phyloP scores from a whole-genome alignment of 2,113 vertebrate species.

The Dicerorhinus sumatrensis region DNA sequence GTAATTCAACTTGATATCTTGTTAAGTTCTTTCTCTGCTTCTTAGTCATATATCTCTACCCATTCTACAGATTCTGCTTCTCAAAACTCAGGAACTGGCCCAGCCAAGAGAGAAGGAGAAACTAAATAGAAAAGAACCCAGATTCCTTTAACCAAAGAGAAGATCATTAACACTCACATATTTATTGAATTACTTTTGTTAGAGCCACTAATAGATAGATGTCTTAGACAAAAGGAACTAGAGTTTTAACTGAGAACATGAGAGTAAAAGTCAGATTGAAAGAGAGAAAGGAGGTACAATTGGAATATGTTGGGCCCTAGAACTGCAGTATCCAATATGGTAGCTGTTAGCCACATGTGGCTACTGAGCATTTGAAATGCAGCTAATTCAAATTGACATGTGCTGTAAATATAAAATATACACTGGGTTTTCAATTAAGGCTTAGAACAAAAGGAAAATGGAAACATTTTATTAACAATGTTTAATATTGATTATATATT shows the following conservation, averaged over 20 bases:
- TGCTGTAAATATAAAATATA: background rate
- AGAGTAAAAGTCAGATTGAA: background rate
- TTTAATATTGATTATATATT: background rate
- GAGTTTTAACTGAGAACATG: background rate
- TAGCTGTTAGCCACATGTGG: background rate
- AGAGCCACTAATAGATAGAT: background rate
- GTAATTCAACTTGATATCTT: conserved; percentile 1
- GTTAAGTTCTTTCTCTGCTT: background rate
- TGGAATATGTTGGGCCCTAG: background rate
- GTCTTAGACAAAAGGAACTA: background rate
- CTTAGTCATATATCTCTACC: background rate
- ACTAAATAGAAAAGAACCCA: conserved; percentile 7
- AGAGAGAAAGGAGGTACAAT: background rate
- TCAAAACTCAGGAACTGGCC: background rate
- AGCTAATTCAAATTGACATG: background rate
- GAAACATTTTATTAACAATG: conserved; percentile 17
- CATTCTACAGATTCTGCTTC: background rate
- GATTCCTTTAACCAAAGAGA: background rate
- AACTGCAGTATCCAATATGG: background rate
- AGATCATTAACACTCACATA: background rate
- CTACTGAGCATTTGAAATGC: background rate
- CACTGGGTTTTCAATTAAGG: conserved; percentile 6
- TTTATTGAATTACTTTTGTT: background rate
- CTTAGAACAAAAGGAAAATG: background rate
- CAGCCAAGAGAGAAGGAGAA: background rate